Evolutionary conservation across 2,888 invertebrate genomes (phyloP), one percentile per base, ranked within the genome.

Genomic region (Drosophila macrospina): DNA sequence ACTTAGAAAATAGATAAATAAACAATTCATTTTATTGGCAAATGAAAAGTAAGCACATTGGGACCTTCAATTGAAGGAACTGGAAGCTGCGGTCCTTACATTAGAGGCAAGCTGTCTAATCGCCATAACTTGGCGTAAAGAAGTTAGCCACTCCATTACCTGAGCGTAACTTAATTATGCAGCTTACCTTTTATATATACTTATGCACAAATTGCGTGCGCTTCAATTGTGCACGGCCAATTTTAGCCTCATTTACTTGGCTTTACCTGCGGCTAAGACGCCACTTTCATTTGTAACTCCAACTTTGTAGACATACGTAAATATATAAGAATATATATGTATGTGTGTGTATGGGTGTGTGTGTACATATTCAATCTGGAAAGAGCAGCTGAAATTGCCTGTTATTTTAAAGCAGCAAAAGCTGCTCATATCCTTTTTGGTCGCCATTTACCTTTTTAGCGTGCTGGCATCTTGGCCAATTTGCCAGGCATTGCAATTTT

Each of bases 141-240:
- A 87, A 81, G 79, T 83, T 69, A 61, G 69, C 85, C 66, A 74
- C 79, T 87, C 85, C 73, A 75, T 86, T 83, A 81, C 68, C 79
- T 75, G 57, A 47, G 65, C 62, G 37, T 82, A 88, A 88, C 69
- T 75, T 75, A 80, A 86, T 84, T 84, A 83, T 48, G 56, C 47
- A 50, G 60, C 66, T 64, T 56, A 34, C 34, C 36, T 44, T 62
- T 42, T 7, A 47, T 11, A 50, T 30, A 16, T 11, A 41, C n/a
- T n/a, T 57, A 59, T 64, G 64, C 47, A 57, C 48, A 54, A 69
- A 66, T 55, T 74, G 66, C 44, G 45, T 52, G 64, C 30, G 44
- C 44, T 65, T 62, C 77, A 74, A 77, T 70, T 73, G 73, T 65
- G 69, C 45, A 5, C 41, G 47, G 66, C 47, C 52, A 59, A 74